phyloP scores from a whole-genome alignment of 2,888 invertebrate species.

The Cyclophora punctaria region DNA sequence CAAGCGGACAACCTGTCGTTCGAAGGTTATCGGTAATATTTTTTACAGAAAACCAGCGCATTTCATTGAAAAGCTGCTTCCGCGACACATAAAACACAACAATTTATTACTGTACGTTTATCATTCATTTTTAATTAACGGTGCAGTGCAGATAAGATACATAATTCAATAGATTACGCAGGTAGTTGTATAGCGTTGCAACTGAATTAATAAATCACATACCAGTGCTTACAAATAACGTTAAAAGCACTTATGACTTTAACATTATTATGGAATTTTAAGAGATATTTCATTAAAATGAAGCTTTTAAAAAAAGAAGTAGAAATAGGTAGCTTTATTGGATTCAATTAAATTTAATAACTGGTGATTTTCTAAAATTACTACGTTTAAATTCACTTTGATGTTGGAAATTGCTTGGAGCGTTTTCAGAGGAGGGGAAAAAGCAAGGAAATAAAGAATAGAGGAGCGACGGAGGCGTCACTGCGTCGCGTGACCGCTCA shows the following conservation, averaged over 20 bases:
- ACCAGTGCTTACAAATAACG: no score
- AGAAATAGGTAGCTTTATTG: no score
- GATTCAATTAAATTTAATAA: neutral
- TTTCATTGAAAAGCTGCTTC: conserved; percentile 12
- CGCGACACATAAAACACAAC: conserved; percentile 11
- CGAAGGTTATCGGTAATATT: conserved; percentile 14
- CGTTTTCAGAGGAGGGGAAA: conserved; percentile 1
- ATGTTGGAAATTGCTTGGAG: neutral
- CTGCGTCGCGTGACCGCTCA: conserved; percentile 56
- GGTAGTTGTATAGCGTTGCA: no score
- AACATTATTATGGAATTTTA: no score
- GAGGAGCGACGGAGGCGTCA: conserved; percentile 18
- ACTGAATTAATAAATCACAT: no score
- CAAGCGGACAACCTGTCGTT: conserved; percentile 11
- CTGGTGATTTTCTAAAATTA: no score
- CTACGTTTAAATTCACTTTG: neutral
- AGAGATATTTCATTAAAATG: no score
- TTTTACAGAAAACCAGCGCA: conserved; percentile 11
- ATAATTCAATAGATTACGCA: no score
- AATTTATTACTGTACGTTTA: conserved; percentile 14
- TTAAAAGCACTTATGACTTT: no score
- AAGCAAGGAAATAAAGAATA: conserved; percentile 8
- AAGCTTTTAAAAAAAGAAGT: no score
- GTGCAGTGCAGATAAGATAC: neutral
- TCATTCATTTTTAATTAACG: conserved; percentile 4